Evolutionary conservation across 2,888 invertebrate genomes (phyloP).

Genomic region (Linhomoeus sp.): DNA sequence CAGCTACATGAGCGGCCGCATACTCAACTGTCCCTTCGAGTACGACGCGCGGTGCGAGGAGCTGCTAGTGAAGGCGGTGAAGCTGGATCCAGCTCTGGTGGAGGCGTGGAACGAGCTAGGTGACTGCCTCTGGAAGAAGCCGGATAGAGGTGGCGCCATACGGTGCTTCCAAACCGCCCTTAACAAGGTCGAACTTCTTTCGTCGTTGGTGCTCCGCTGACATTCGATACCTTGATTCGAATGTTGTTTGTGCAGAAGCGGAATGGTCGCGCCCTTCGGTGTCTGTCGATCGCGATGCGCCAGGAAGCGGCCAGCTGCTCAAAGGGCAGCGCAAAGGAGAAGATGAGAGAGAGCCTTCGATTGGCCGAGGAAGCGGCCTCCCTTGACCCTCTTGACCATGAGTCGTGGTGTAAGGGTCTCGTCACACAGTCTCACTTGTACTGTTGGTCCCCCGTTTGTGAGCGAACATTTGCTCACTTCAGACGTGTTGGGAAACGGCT

Average conservation of each 20-base stretch:
- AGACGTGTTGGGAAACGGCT: not conserved
- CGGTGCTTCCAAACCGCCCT: constrained; percentile 55
- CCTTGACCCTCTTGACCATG: not conserved
- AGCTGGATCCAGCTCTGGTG: constrained; percentile 54
- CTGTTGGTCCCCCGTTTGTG: too few species aligned
- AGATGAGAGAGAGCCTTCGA: not conserved
- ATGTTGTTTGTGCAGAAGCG: not conserved
- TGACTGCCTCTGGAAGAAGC: constrained; percentile 67
- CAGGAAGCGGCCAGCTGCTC: not conserved
- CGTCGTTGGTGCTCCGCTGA: not conserved
- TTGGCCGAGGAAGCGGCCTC: not conserved
- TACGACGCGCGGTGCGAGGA: constrained; percentile 51
- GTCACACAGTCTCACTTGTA: too few species aligned
- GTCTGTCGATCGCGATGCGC: not conserved
- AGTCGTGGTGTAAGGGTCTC: not conserved
- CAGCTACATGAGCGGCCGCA: constrained; percentile 53
- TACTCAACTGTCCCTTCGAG: constrained; percentile 48
- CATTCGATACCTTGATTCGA: not conserved
- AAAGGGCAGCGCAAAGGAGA: not conserved
- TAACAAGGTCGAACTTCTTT: constrained; percentile 20
- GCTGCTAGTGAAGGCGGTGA: constrained; percentile 53
- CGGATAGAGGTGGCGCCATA: constrained; percentile 54
- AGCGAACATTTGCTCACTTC: too few species aligned
- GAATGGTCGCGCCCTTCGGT: not conserved
- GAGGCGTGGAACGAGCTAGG: constrained; percentile 74